Conservation (phyloP, 1,140 invertebrate species). For the Trypoxylus dichotomus region DNA sequence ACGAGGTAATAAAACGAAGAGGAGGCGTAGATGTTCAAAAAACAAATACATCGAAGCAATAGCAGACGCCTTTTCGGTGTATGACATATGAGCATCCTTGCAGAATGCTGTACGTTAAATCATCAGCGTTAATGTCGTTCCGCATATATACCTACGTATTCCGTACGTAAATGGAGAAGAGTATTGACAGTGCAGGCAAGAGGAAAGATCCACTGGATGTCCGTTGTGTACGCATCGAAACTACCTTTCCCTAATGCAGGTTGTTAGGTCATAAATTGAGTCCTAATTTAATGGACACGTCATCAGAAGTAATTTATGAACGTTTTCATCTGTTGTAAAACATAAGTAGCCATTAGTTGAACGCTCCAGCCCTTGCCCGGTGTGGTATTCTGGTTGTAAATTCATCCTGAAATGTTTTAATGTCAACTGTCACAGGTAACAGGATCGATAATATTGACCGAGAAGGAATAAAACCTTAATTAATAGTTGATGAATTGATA, state of each 20-base stretch:
- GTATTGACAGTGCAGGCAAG: not conserved
- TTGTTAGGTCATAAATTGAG: slow-evolving; percentile 40
- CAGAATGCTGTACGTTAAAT: slow-evolving; percentile 39
- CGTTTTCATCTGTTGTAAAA: slow-evolving; percentile 40
- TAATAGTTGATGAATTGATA: not conserved
- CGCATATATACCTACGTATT: not conserved
- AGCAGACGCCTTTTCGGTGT: slow-evolving; percentile 28
- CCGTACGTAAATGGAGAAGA: slow-evolving; percentile 8
- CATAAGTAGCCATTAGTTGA: slow-evolving; percentile 41
- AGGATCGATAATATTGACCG: slow-evolving; percentile 14
- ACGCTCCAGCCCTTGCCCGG: slow-evolving; percentile 14
- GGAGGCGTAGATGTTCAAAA: slow-evolving; percentile 23
- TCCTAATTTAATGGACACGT: slow-evolving; percentile 43
- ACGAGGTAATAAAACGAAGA: slow-evolving; percentile 19
- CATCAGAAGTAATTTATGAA: slow-evolving; percentile 38
- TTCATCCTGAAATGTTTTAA: slow-evolving; percentile 27
- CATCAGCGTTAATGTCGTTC: slow-evolving; percentile 28
- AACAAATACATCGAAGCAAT: slow-evolving; percentile 3
- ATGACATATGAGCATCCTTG: slow-evolving; percentile 35
- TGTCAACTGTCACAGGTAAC: not conserved
- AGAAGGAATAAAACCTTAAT: not conserved
- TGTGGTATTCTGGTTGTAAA: slow-evolving; percentile 9
- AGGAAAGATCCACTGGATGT: not conserved
- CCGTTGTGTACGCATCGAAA: slow-evolving; percentile 27
- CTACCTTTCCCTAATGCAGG: slow-evolving; percentile 37